Evolutionary conservation across 2,888 invertebrate genomes (phyloP), one percentile per base, ranked within the genome.

Genomic region (Melanargia galathea): DNA sequence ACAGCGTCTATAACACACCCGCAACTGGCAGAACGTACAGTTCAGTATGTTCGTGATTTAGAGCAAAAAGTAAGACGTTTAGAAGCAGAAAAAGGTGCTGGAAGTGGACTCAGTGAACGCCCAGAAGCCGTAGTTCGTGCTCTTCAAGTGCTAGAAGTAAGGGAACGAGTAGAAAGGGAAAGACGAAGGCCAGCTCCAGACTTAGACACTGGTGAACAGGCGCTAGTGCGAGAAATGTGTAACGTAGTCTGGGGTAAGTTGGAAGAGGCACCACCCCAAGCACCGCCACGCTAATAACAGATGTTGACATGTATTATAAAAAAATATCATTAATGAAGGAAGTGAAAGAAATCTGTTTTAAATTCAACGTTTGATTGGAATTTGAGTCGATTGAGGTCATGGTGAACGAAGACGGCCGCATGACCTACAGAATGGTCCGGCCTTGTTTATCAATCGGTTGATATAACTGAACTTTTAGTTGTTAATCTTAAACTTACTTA

Each of bases 101-200:
- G 95, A 68, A 92, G 92, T 65, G 90, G 92, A 22, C 80, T 94
- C 13, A 93, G 92, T 62, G 94, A 95, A 35, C 92, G 97, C 49
- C 98, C 98, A 2, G 98, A 98, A 86, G 97, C 98, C 0, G 97
- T 98, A 2, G 97, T 98, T 11, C 94, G 97, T 73, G 98, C 98
- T 26, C 93, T 98, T 72, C 97, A 97, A 85, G 97, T 98, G 70
- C 92, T 98, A 69, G 97, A 98, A 89, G 96, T 97, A 51, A 93
- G 98, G 77, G 97, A 98, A 84, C 95, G 96, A 76, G 92, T 97
- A 69, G 96, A 97, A 84, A 92, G 95, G 71, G 95, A 95, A 82
- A 93, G 94, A 33, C 82, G 93, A 74, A 79, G 87, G 65, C 88
- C 87, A 26, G 91, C 92, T 1, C 93, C 94, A 68, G 95, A 94